Evolutionary conservation across 1,140 invertebrate species (phyloP), one percentile per base, ranked within the genome.

Genomic region (Lutraria rhynchaena): DNA sequence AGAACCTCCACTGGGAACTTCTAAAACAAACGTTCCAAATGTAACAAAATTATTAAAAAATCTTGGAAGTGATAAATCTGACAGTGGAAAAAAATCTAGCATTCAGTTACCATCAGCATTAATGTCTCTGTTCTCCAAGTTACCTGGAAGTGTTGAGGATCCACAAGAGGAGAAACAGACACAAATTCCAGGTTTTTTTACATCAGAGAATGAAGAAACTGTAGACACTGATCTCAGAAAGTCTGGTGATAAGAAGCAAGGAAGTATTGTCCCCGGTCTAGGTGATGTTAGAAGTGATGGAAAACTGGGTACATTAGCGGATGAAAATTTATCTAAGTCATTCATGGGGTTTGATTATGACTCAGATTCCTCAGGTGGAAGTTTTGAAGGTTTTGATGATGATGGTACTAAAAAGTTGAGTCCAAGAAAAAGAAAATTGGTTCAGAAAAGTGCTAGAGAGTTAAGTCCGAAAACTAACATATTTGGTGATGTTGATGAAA

Each of bases 91-190:
- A 41, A 78, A 69, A 57, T 41, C 61, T 37, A n/a, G 33, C 19
- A 69, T 76, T 24, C 41, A 81, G 17, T 58, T 87, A 24, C 86
- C 86, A 22, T 69, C 84, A 67, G 86, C 86, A 27, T 51, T 87
- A 3, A 82, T 86, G 81, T 85, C 83, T 51, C 60, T 87, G 27
- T 87, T 87, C 24, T 86, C 85, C 5, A 69, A 81, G 41, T 57
- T 71, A 11, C 67, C 77, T 24, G 51, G 60, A 22, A 60, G 51
- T 37, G 49, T 22, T 29, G 73, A 85, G 24, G 70, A 73, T 27
- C 31, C 49, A 15, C 13, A 46, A 22, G 46, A 51, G 27, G 41
- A 60, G 15, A 37, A 44, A 33, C 35, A 57, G 24, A 74, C 24
- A 24, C 46, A 29, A 19, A 69, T 63, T n/a, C 55, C 46, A 33